phyloP scores from a whole-genome alignment of 1,140 invertebrate species.

The Bombyx mori region ASM3026992v2 NC_085110.1:1991501-1992000 shows the following conservation, averaged over 20 bases:
- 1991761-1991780: slow-evolving; percentile 43
- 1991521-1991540: slow-evolving; percentile 46
- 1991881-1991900: slow-evolving; percentile 17
- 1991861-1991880: slow-evolving; percentile 17
- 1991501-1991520: slow-evolving; percentile 56
- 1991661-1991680: slow-evolving; percentile 69
- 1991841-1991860: slow-evolving; percentile 10
- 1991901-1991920: too few relatives aligned
- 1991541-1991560: slow-evolving; percentile 60
- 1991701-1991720: slow-evolving; percentile 59
- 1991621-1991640: slow-evolving; percentile 55
- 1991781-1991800: slow-evolving; percentile 44
- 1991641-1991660: slow-evolving; percentile 58
- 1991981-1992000: slow-evolving; percentile 43
- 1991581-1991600: slow-evolving; percentile 58
- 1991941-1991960: slow-evolving; percentile 14
- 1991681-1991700: slow-evolving; percentile 61
- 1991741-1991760: slow-evolving; percentile 68
- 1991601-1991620: slow-evolving; percentile 69
- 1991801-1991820: slow-evolving; percentile 50
- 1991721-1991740: slow-evolving; percentile 63
- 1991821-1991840: slow-evolving; percentile 24
- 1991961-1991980: slow-evolving; percentile 55
- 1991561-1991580: slow-evolving; percentile 61
- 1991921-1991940: not conserved